These are phyloP conservation scores for Semotilus atromaculatus DNA, from an alignment of 2,797 vertebrate genomes.

Conservation along the genomic window DNA sequence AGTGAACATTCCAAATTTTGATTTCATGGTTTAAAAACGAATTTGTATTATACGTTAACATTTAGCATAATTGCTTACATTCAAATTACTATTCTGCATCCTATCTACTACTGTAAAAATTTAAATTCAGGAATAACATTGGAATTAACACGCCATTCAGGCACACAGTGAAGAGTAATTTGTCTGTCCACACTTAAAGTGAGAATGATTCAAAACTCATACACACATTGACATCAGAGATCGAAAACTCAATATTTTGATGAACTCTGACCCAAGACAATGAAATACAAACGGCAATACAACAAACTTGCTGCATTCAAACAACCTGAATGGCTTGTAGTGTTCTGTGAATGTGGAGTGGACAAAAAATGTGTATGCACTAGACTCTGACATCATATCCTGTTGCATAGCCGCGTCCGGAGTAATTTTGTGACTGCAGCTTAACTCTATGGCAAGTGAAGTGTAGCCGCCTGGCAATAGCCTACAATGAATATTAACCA, in stretches of 20 bases:
- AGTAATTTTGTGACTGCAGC: background rate
- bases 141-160: background rate
- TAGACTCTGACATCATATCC: background rate
- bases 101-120: background rate
- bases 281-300: background rate
- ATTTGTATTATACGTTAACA: background rate
- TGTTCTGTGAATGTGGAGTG: background rate
- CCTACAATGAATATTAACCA: constrained; percentile 48
- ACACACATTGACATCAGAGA: background rate
- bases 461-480: constrained; percentile 48
- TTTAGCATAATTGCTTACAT: background rate
- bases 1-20: background rate
- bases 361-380: background rate
- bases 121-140: background rate
- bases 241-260: background rate
- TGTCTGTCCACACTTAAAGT: background rate
- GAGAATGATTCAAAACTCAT: background rate
- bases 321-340: background rate
- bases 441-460: constrained; percentile 37
- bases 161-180: background rate
- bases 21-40: background rate
- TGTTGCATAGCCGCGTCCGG: background rate
- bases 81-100: background rate
- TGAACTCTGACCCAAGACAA: background rate
- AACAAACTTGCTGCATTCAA: background rate